These are phyloP conservation scores for Chorisops tibialis DNA, from an alignment of 2,888 invertebrate genomes.

Conservation along the genomic window DNA sequence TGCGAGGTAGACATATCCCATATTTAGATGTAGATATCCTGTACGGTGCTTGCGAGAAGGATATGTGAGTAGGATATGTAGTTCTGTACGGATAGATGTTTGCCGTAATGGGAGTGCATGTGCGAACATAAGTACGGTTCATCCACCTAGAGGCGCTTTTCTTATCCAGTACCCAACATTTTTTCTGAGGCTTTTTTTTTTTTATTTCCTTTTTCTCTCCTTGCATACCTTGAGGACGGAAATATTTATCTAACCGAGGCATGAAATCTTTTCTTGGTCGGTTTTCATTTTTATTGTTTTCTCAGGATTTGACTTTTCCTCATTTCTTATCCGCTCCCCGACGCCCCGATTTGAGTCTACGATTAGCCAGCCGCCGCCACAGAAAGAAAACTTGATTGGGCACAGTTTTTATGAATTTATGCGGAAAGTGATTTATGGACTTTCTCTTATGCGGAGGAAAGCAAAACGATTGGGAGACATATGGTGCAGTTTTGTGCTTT, in stretches of 20 bases:
- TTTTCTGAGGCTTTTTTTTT: slow-evolving; percentile 13
- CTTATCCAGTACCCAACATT: slow-evolving; percentile 18
- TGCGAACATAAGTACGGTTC: slow-evolving; percentile 28
- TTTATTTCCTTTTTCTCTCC: neutral
- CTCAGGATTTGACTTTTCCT: slow-evolving; percentile 9
- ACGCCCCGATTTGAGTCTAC: too few relatives aligned
- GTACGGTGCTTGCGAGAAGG: neutral
- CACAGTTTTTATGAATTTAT: too few relatives aligned
- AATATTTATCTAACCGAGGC: slow-evolving; percentile 13
- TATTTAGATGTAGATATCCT: neutral
- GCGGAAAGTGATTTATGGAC: too few relatives aligned
- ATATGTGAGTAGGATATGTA: slow-evolving; percentile 14
- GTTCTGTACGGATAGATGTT: slow-evolving; percentile 1
- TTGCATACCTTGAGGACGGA: neutral
- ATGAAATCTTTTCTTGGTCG: slow-evolving; percentile 18
- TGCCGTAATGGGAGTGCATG: slow-evolving; percentile 17
- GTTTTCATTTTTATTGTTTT: neutral
- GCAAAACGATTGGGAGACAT: too few relatives aligned
- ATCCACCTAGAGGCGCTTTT: slow-evolving; percentile 24
- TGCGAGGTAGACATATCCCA: neutral
- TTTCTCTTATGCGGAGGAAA: too few relatives aligned
- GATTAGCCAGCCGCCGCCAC: too few relatives aligned
- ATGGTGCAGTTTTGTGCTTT: too few relatives aligned
- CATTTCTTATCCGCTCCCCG: too few relatives aligned
- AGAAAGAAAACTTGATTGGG: too few relatives aligned